phyloP scores from a whole-genome alignment of 1,140 invertebrate species.

The Alviniconcha marisindica region DNA sequence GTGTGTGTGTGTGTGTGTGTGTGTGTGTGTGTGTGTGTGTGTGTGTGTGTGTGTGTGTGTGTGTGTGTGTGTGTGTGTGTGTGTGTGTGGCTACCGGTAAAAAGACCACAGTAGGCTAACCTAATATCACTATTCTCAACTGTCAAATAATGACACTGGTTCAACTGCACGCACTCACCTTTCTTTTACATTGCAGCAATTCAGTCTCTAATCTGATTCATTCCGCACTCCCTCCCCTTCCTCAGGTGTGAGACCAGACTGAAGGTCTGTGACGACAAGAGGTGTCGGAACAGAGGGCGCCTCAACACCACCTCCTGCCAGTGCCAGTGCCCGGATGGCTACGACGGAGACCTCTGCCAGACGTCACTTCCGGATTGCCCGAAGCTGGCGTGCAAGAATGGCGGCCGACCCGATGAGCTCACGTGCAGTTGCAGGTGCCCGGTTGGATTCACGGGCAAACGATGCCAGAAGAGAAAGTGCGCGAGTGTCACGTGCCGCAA shows the following conservation, averaged over 20 bases:
- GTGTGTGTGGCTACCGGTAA: too few species aligned
- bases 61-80: too few species aligned
- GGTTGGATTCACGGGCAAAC: background rate
- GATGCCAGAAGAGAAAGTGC: slow-evolving; percentile 2
- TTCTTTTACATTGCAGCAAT: too few species aligned
- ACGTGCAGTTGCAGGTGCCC: slow-evolving; percentile 38
- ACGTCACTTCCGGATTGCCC: background rate
- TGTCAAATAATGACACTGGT: too few species aligned
- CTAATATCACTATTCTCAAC: too few species aligned
- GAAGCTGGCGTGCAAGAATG: background rate
- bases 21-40: too few species aligned
- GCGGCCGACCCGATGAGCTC: background rate
- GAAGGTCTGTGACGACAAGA: background rate
- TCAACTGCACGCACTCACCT: too few species aligned
- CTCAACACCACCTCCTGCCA: slow-evolving; percentile 14
- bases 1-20: too few species aligned
- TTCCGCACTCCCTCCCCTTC: too few species aligned
- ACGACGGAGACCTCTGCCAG: background rate
- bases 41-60: too few species aligned
- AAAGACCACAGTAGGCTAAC: too few species aligned
- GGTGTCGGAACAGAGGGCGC: background rate
- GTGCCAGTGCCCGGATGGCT: background rate
- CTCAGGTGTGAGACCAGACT: slow-evolving; percentile 4
- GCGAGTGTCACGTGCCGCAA: background rate
- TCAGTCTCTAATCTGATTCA: too few species aligned